A percentile compares a stretch with the other conserved stretches of the same genome.
phyloP scores from a whole-genome alignment of 1,140 invertebrate genomes.

The Ceratitis capitata region DNA sequence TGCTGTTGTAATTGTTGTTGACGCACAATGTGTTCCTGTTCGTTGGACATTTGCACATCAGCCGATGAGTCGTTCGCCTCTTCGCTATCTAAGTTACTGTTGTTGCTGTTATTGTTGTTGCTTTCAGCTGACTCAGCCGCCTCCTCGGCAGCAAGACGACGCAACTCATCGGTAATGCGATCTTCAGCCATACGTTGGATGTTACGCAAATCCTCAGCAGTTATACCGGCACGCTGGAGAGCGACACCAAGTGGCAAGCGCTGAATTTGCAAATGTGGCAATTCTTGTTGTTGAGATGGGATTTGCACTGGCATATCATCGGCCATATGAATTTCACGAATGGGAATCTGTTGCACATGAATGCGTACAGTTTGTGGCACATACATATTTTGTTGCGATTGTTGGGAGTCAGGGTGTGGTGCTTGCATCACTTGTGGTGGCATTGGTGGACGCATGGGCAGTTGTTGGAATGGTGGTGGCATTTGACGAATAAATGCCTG shows the following conservation, averaged over 20 bases:
- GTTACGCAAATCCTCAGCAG: conserved; percentile 71
- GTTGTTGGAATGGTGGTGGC: conserved; percentile 62
- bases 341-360: conserved; percentile 63
- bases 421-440: conserved; percentile 65
- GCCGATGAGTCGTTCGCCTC: conserved; percentile 56
- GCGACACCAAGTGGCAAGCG: conserved; percentile 63
- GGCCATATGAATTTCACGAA: conserved; percentile 59
- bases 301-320: conserved; percentile 61
- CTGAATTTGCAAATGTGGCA: conserved; percentile 50
- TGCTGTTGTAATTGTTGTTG: conserved; percentile 46
- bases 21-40: conserved; percentile 48
- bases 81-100: conserved; percentile 62
- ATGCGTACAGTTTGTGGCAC: conserved; percentile 62
- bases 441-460: conserved; percentile 64
- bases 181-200: conserved; percentile 69
- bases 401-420: conserved; percentile 61
- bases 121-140: conserved; percentile 58
- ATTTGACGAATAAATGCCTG: conserved; percentile 49
- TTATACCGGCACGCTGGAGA: conserved; percentile 68
- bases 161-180: conserved; percentile 65
- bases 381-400: conserved; percentile 45
- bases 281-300: conserved; percentile 47
- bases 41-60: conserved; percentile 40
- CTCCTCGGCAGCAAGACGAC: conserved; percentile 63
- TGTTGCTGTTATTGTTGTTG: conserved; percentile 44